Percentiles rank a stretch among this genome's conserved stretches.
phyloP scores from a whole-genome alignment of 2,888 invertebrate species.

The Ichneumoninae sp. region DNA sequence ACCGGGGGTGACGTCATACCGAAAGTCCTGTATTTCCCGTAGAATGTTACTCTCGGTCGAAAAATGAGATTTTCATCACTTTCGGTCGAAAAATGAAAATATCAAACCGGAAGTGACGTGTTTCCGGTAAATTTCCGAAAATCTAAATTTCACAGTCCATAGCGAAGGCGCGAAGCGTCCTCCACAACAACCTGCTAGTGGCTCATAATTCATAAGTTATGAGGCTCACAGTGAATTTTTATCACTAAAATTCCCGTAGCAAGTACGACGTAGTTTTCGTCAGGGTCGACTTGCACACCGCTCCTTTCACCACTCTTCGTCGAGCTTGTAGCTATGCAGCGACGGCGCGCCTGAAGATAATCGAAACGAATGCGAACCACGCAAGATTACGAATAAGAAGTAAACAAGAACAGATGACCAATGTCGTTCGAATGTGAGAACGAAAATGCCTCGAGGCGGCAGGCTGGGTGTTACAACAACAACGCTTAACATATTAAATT shows the following conservation, averaged over 20 bases:
- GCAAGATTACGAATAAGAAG: neutral
- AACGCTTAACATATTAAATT: neutral
- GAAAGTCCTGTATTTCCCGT: too few species aligned
- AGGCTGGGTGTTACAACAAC: neutral
- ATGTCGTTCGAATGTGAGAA: neutral
- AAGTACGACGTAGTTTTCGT: neutral
- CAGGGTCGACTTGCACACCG: neutral
- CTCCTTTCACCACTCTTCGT: neutral
- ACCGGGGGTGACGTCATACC: too few species aligned
- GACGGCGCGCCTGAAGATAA: neutral
- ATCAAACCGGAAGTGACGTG: too few species aligned
- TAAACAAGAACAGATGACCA: neutral
- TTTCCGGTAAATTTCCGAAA: too few species aligned
- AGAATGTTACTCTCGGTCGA: too few species aligned
- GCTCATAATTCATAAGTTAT: neutral
- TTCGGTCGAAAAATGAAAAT: too few species aligned
- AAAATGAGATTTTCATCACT: too few species aligned
- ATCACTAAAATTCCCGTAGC: slow-evolving; percentile 1
- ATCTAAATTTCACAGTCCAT: too few species aligned
- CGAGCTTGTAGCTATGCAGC: neutral
- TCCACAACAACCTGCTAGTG: neutral
- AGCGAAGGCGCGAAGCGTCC: neutral
- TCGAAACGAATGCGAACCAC: neutral
- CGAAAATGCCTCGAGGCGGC: neutral
- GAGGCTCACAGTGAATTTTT: neutral